These are phyloP conservation scores for Hyla sarda DNA, from an alignment of 2,113 vertebrate species.

Conservation along the genomic window DNA sequence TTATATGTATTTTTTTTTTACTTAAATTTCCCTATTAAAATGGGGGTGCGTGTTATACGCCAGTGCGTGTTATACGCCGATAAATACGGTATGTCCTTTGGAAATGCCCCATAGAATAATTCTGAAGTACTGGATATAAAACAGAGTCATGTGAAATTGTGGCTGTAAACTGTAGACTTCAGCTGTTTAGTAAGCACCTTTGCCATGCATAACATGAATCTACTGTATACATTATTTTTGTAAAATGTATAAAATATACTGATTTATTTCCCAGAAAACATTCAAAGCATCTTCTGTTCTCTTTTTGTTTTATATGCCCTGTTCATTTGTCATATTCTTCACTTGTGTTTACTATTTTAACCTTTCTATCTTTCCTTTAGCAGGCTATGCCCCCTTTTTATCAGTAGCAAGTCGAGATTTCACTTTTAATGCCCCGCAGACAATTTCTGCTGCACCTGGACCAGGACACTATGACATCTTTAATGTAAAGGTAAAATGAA, in stretches of 20 bases:
- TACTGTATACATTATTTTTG: background rate
- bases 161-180: too few species aligned
- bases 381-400: conserved; percentile 82
- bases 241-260: too few species aligned
- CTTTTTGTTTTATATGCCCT: background rate
- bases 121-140: too few species aligned
- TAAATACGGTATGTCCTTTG: too few species aligned
- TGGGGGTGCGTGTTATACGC: too few species aligned
- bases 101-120: too few species aligned
- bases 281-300: background rate
- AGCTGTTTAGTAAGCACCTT: too few species aligned
- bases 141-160: too few species aligned
- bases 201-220: background rate
- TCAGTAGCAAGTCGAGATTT: conserved; percentile 73
- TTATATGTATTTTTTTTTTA: too few species aligned
- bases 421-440: conserved; percentile 58
- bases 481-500: conserved; percentile 71
- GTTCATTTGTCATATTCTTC: background rate
- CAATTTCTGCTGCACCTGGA: conserved; percentile 69
- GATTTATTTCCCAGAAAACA: too few species aligned
- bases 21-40: too few species aligned
- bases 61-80: too few species aligned
- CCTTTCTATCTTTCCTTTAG: conserved; percentile 64
- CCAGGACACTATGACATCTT: conserved; percentile 78
- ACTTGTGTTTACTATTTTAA: background rate